A percentile compares a stretch with the other conserved stretches of the same genome.
phyloP scores from a whole-genome alignment of 2,888 invertebrate species.

The Drosophila cognata region DNA sequence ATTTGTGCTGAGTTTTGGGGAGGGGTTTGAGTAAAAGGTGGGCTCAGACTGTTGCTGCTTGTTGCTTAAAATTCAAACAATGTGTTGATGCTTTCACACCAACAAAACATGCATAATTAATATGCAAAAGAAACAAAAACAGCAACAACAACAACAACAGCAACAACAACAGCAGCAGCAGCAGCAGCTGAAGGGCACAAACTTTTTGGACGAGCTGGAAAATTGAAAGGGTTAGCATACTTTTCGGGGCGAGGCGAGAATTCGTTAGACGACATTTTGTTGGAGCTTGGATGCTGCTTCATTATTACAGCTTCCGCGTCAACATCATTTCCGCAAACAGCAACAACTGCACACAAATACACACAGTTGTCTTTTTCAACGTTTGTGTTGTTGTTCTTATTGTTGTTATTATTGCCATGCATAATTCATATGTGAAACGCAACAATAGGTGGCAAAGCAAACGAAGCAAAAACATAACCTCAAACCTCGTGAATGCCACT shows the following conservation, averaged over 20 bases:
- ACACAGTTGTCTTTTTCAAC: slow-evolving; percentile 28
- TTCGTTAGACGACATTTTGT: slow-evolving; percentile 72
- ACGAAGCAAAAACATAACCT: slow-evolving; percentile 70
- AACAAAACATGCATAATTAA: slow-evolving; percentile 79
- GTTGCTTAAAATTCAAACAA: slow-evolving; percentile 80
- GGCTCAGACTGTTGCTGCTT: slow-evolving; percentile 51
- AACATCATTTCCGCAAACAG: slow-evolving; percentile 79
- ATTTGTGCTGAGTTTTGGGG: neutral
- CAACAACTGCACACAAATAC: slow-evolving; percentile 35
- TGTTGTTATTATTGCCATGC: slow-evolving; percentile 69
- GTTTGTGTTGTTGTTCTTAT: slow-evolving; percentile 43
- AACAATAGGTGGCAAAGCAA: slow-evolving; percentile 74
- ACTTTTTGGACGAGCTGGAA: slow-evolving; percentile 71
- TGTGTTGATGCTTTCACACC: slow-evolving; percentile 83
- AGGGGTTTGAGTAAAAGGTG: neutral
- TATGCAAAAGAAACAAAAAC: slow-evolving; percentile 72
- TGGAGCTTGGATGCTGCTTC: slow-evolving; percentile 68
- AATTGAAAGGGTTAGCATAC: slow-evolving; percentile 77
- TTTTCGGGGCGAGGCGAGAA: slow-evolving; percentile 46
- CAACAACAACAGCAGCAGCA: slow-evolving; percentile 20
- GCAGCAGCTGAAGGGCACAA: slow-evolving; percentile 37
- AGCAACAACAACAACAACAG: slow-evolving; percentile 25
- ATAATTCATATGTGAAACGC: slow-evolving; percentile 81
- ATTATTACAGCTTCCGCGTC: slow-evolving; percentile 83
- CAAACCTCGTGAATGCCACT: slow-evolving; percentile 61